Conservation (phyloP, 2,888 invertebrate genomes). For the Ceramica pisi region DNA sequence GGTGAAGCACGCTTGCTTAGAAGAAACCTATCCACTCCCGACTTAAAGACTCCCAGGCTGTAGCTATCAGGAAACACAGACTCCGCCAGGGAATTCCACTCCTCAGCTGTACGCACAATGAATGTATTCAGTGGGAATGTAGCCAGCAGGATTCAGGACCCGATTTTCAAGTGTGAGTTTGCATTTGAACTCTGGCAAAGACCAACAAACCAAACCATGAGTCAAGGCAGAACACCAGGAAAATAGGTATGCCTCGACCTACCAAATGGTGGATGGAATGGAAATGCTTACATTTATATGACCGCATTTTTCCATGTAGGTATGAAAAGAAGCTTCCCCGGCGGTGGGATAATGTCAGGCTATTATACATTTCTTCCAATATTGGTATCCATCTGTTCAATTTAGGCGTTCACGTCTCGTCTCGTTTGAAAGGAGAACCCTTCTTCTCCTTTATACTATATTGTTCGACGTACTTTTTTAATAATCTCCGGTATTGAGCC, state of each 20-base stretch:
- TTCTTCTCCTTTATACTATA: slow-evolving; percentile 42
- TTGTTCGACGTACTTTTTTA: slow-evolving; percentile 65
- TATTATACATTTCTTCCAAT: slow-evolving; percentile 11
- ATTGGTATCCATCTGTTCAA: slow-evolving; percentile 22
- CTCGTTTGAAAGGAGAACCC: slow-evolving; percentile 26
- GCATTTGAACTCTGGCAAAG: not conserved
- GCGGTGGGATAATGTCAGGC: not conserved
- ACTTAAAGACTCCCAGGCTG: too few species aligned
- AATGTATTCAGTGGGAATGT: too few species aligned
- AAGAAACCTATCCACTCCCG: too few species aligned
- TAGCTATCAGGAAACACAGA: too few species aligned
- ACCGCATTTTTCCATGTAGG: not conserved
- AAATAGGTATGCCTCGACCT: too few species aligned
- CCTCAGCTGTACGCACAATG: too few species aligned
- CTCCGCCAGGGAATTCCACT: too few species aligned
- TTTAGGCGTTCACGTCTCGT: slow-evolving; percentile 25
- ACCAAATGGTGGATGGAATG: not conserved
- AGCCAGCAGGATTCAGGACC: not conserved
- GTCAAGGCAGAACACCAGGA: not conserved
- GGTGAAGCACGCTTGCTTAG: too few species aligned
- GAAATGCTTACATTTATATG: not conserved
- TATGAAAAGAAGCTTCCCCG: not conserved
- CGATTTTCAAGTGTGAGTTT: not conserved
- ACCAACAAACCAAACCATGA: too few species aligned
- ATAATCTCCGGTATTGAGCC: slow-evolving; percentile 55